Evolutionary conservation across 2,113 vertebrate species (phyloP).

Genomic region (Eublepharis macularius): DNA sequence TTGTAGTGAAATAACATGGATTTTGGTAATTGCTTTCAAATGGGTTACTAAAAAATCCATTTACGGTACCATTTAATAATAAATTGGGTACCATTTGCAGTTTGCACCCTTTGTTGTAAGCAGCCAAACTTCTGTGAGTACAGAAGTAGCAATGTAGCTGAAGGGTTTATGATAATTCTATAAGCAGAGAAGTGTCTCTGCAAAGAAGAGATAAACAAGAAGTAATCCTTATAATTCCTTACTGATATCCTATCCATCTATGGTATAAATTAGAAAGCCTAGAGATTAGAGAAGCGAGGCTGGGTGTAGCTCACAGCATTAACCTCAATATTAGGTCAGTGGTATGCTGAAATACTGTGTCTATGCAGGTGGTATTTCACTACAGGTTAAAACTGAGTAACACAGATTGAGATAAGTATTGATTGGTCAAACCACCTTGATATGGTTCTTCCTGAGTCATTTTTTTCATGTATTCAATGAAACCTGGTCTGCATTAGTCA

Average conservation of each 20-base stretch:
- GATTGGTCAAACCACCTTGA: not conserved
- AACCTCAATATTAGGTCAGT: slow-evolving; percentile 64
- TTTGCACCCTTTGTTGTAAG: slow-evolving; percentile 4
- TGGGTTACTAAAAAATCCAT: slow-evolving; percentile 12
- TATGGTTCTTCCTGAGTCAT: slow-evolving; percentile 18
- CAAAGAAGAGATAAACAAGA: slow-evolving; percentile 72
- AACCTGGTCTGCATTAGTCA: not conserved
- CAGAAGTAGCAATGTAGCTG: slow-evolving; percentile 50
- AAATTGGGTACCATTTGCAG: slow-evolving; percentile 54
- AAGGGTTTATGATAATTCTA: slow-evolving; percentile 67
- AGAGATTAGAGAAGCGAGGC: slow-evolving; percentile 61
- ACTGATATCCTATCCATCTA: slow-evolving; percentile 77
- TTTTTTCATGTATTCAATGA: not conserved
- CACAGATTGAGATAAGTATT: slow-evolving; percentile 29
- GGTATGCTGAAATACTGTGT: slow-evolving; percentile 41
- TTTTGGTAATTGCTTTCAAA: slow-evolving; percentile 50
- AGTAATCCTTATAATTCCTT: slow-evolving; percentile 77
- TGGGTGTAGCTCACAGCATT: slow-evolving; percentile 60
- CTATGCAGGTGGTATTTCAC: slow-evolving; percentile 43
- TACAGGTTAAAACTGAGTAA: slow-evolving; percentile 32
- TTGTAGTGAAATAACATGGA: slow-evolving; percentile 29
- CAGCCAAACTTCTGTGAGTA: slow-evolving; percentile 47
- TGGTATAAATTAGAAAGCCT: slow-evolving; percentile 73
- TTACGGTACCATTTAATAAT: not conserved
- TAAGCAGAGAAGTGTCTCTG: slow-evolving; percentile 69